Percentiles rank a stretch among this genome's conserved stretches.
Conservation (phyloP, 2,797 vertebrate genomes). For the Adelosebastes latens region DNA sequence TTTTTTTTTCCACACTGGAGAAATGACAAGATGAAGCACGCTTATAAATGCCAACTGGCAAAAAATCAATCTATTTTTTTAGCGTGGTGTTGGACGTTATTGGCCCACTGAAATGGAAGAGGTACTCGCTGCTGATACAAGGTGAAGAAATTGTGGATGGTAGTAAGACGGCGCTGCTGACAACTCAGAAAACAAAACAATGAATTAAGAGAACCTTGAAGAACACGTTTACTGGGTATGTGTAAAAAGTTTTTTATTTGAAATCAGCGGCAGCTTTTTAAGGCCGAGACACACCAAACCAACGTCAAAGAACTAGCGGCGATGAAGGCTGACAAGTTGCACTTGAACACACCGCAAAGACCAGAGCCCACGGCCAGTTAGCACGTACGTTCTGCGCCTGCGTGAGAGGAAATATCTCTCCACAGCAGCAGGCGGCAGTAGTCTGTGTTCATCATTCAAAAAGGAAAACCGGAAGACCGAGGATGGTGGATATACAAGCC, state of each 20-base stretch:
- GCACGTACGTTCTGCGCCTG: too few species aligned
- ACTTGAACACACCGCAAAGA: too few species aligned
- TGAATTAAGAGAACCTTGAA: neutral
- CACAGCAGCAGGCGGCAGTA: too few species aligned
- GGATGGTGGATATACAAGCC: too few species aligned
- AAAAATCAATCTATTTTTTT: neutral
- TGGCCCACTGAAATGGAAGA: neutral
- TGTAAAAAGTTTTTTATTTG: neutral
- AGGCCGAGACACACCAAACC: neutral
- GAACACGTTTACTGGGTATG: neutral
- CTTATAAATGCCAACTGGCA: conserved; percentile 19
- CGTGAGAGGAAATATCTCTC: too few species aligned
- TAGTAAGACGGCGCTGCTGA: neutral
- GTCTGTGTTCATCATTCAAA: rapidly evolving
- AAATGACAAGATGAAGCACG: neutral
- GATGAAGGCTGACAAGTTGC: too few species aligned
- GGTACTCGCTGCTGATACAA: neutral
- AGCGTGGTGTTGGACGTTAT: neutral
- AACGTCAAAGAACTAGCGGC: too few species aligned
- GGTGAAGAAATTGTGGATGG: neutral
- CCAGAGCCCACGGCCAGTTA: rapidly evolving
- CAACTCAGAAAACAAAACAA: neutral
- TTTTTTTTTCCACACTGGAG: neutral
- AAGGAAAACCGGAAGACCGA: too few species aligned
- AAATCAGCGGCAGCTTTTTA: neutral